Conservation (phyloP, 2,113 vertebrate genomes). For the Poecile atricapillus region DNA sequence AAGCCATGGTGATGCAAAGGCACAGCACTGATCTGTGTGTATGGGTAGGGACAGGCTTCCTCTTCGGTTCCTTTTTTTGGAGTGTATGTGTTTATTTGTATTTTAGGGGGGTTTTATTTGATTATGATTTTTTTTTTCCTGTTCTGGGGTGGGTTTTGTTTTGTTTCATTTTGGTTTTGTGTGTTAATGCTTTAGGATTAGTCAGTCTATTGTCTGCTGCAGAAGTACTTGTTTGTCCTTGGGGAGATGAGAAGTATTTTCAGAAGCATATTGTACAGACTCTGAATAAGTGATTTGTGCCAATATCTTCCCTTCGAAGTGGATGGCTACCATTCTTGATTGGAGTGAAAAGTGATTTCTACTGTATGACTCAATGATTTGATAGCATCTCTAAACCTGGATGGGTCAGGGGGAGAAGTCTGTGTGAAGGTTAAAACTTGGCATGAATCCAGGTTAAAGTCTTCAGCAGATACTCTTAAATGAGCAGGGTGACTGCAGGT, state of each 20-base stretch:
- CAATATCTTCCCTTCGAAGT: background rate
- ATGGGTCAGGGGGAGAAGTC: background rate
- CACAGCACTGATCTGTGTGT: background rate
- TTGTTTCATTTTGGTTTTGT: background rate
- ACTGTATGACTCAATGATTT: background rate
- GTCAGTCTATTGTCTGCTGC: background rate
- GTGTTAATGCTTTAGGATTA: background rate
- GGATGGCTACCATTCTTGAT: background rate
- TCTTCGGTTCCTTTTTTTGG: background rate
- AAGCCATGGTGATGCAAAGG: background rate
- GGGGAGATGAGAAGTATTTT: background rate
- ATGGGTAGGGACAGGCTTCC: background rate
- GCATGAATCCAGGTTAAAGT: background rate
- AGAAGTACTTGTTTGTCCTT: background rate
- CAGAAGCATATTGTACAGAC: background rate
- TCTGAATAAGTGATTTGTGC: background rate
- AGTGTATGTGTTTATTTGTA: background rate
- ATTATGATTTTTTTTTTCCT: background rate
- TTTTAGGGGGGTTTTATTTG: accelerated
- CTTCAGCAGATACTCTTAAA: background rate
- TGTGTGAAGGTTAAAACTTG: background rate
- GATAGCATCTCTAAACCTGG: background rate
- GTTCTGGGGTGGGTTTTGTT: background rate
- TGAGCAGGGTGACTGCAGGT: background rate
- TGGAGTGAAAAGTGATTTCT: background rate